Evolutionary conservation across 2,113 vertebrate genomes (phyloP).

Genomic region (Pseudopipra pipra): DNA sequence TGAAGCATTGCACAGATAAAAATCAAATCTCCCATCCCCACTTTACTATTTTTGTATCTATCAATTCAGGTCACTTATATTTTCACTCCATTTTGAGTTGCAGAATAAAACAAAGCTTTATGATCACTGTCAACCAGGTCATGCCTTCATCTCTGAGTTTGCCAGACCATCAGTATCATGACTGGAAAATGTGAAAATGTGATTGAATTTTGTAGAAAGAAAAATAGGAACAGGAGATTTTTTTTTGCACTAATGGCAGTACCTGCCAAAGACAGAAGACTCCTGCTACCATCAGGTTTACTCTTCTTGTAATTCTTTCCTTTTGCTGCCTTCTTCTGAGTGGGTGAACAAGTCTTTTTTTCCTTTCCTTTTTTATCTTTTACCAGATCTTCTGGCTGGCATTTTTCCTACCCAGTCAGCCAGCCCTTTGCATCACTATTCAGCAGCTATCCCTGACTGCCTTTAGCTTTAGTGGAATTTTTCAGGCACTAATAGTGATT

Average conservation of each 20-base stretch:
- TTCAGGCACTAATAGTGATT: not conserved
- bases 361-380: not conserved
- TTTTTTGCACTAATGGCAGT: not conserved
- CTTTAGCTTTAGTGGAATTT: not conserved
- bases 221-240: not conserved
- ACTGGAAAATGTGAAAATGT: not conserved
- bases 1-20: not conserved
- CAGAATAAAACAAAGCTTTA: not conserved
- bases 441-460: not conserved
- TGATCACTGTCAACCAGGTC: not conserved
- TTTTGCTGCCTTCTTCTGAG: not conserved
- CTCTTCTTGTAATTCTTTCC: not conserved
- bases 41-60: not conserved
- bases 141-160: not conserved
- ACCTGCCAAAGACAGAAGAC: not conserved
- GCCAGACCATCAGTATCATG: not conserved
- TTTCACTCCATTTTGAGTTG: slow-evolving; percentile 15
- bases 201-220: not conserved
- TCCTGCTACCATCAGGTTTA: not conserved
- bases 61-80: not conserved
- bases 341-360: not conserved
- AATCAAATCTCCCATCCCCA: slow-evolving; percentile 34
- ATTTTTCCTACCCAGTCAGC: not conserved
- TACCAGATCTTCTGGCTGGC: not conserved
- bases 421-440: not conserved